Base-by-base conservation (phyloP, 2,797 vertebrate genomes). In the Microctenopoma steveboyesi region DNA sequence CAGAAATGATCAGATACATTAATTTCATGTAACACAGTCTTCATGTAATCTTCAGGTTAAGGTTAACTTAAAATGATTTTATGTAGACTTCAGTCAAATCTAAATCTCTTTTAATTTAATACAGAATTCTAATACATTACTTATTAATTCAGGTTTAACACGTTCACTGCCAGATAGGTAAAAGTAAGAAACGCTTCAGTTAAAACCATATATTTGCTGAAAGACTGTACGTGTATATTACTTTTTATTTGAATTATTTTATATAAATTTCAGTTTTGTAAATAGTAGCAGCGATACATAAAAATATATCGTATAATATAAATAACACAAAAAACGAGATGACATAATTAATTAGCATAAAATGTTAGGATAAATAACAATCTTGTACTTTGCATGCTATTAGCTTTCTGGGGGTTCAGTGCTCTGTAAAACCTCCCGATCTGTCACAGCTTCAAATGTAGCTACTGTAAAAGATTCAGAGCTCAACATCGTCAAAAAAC, bases 401-500 rank as follows among this genome's bases (percentile, higher is more conserved):
- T 37, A 37, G 8, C 10, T 10, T 10, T 37, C 2, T 37, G 37
- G 37, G 10, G 2, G 37, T 37, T 37, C 37, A 37, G 37, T 1
- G 43, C 3, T 35, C 22, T 14, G 45, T 16, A 10, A 12, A 9
- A n/a, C 40, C 8, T 28, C 9, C 25, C 9, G 0, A 10, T 3
- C 28, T n/a, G 15, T 6, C 11, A 40, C 33, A 40, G 15, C 18
- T 28, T 14, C 7, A 2, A 45, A 12, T 2, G 15, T 18, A 39
- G 42, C 42, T 43, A 33, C 14, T 30, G 22, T 9, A 40, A 18
- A 10, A 12, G 15, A 39, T 52, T 22, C 22, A 16, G 15, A 28
- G n/a, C 15, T 22, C 1, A 22, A 81, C 84, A 64, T 30, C 4
- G 0, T 71, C 40, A 8, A 43, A 9, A n/a, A 7, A 1, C 12